Evolutionary conservation across 1,140 invertebrate genomes (phyloP), one percentile per base, ranked within the genome.

Genomic region (Hylaeus anthracinus): DNA sequence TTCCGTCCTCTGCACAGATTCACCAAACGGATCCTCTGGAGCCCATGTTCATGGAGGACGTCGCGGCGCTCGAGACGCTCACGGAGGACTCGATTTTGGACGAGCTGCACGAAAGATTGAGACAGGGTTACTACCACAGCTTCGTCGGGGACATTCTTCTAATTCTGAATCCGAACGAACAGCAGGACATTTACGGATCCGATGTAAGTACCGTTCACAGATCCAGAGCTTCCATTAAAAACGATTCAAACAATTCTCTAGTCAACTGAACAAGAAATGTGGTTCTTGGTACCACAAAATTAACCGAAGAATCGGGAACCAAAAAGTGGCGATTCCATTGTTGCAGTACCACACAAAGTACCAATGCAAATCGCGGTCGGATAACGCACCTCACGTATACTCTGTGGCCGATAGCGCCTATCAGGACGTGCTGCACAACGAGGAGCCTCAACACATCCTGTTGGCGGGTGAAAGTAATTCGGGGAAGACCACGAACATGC

Each of bases 351-450:
- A 98, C 79, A 94, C 94, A 82, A 97, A 96, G 91, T 98, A 98
- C 89, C 95, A 96, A 85, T 97, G 95, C 88, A 98, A 97, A 91
- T 96, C 97, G 1, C 95, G 97, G 85, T 98, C 97, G 15, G 97
- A 98, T 89, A 98, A 98, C 90, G 96, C 96, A 41, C 98, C 98
- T 0, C 98, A 99, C 89, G 96, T 98, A 82, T 99, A 97, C 92
- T 95, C 97, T 1, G 95, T 98, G 3, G 97, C 97, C 3, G 98
- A 98, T 86, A 95, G 96, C 69, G 97, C 97, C 48, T 97, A 97
- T 92, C 97, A 98, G 93, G 96, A 98, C 86, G 96, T 96, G 90
- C 90, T 97, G 74, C 97, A 98, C 90, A 97, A 97, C 92, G 95
- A 97, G 86, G 96, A 97, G 84, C 94, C 96, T 2, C 97, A 99